Percentiles rank a stretch among this genome's conserved stretches.
Evolutionary conservation across 2,797 vertebrate genomes (phyloP).

Genomic region (Sebastes iracundus): DNA sequence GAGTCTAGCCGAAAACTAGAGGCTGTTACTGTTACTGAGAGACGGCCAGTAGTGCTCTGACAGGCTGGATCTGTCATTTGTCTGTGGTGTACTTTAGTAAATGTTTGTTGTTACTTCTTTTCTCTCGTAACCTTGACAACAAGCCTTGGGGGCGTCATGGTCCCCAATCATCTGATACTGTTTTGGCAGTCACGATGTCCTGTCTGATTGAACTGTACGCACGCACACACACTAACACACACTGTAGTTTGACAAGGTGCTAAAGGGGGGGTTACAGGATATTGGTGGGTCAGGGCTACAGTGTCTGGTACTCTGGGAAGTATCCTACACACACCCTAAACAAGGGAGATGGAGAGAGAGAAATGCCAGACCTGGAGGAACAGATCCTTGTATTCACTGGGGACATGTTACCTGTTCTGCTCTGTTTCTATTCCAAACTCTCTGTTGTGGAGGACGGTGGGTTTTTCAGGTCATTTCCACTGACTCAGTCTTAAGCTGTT

Average conservation of each 20-base stretch:
- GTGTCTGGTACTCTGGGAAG: constrained; percentile 62
- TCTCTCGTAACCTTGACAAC: constrained; percentile 60
- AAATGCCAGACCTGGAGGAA: constrained; percentile 43
- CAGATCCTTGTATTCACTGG: constrained; percentile 37
- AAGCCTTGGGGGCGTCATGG: constrained; percentile 38
- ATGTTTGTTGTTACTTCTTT: constrained; percentile 61
- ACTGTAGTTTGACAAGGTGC: constrained; percentile 55
- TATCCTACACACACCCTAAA: constrained; percentile 67
- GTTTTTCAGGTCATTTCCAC: constrained; percentile 45
- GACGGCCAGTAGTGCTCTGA: background rate
- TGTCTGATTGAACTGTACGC: constrained; percentile 42
- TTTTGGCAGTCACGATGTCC: constrained; percentile 55
- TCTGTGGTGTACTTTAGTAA: constrained; percentile 38
- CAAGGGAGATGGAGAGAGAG: constrained; percentile 26
- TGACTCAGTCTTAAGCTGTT: constrained; percentile 52
- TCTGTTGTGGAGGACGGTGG: background rate
- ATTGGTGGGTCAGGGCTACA: constrained; percentile 38
- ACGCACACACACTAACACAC: constrained; percentile 2
- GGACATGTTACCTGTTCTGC: constrained; percentile 31
- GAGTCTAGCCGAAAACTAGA: background rate
- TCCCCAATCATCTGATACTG: constrained; percentile 68
- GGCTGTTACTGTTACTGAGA: background rate
- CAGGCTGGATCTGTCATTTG: constrained; percentile 24
- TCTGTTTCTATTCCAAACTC: constrained; percentile 53
- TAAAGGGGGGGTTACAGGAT: constrained; percentile 43